Evolutionary conservation across 2,797 vertebrate genomes (phyloP).

Genomic region (Hydrophis major): DNA sequence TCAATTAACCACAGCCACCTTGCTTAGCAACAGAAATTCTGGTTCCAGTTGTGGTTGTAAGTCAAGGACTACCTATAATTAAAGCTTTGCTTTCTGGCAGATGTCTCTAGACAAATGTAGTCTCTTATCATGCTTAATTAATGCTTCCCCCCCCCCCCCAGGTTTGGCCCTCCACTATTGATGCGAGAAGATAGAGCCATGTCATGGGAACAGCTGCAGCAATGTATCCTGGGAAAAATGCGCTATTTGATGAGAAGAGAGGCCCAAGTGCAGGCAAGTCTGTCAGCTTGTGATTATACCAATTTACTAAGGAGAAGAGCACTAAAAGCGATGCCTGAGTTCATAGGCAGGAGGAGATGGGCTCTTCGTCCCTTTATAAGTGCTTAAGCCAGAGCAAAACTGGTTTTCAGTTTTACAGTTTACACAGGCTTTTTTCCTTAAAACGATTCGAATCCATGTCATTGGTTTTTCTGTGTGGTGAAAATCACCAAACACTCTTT

Average conservation of each 20-base stretch:
- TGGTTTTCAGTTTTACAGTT: neutral
- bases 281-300: neutral
- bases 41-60: neutral
- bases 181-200: constrained; percentile 81
- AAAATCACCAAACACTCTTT: neutral
- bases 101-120: neutral
- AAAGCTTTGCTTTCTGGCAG: neutral
- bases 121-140: neutral
- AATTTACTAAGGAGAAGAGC: neutral
- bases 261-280: constrained; percentile 75
- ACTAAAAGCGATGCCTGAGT: neutral
- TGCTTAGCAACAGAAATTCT: neutral
- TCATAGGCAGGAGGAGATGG: neutral
- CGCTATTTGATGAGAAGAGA: constrained; percentile 83
- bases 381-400: neutral
- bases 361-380: neutral
- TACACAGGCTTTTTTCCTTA: neutral
- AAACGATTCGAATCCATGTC: neutral
- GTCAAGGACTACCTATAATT: neutral
- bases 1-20: neutral
- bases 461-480: neutral
- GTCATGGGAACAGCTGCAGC: constrained; percentile 89
- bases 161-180: constrained; percentile 89
- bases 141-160: constrained; percentile 42
- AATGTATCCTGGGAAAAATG: constrained; percentile 83